These are phyloP conservation scores for Drosophila ustulata DNA, from an alignment of 2,888 invertebrate species.

Conservation along the genomic window DNA sequence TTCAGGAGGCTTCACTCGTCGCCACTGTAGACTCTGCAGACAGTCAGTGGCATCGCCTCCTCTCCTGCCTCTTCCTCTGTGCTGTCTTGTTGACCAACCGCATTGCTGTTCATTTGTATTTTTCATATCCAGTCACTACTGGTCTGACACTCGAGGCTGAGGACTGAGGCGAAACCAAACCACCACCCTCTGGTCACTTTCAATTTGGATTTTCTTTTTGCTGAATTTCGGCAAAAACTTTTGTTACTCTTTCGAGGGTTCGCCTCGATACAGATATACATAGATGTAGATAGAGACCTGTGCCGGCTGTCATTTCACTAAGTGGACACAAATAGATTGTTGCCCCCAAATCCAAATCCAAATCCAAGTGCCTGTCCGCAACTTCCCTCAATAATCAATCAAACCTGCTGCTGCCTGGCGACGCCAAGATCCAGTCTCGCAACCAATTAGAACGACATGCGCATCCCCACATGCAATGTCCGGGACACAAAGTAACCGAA, in stretches of 20 bases:
- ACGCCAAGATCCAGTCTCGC: constrained; percentile 13
- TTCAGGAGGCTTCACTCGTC: constrained; percentile 48
- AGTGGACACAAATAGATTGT: constrained; percentile 84
- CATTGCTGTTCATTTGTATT: constrained; percentile 76
- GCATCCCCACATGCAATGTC: constrained; percentile 17
- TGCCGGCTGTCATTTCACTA: constrained; percentile 75
- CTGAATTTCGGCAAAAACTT: constrained; percentile 62
- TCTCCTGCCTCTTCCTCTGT: background rate
- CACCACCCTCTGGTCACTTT: constrained; percentile 67
- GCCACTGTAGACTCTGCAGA: background rate
- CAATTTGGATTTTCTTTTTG: constrained; percentile 75
- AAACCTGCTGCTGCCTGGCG: constrained; percentile 65
- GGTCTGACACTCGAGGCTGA: constrained; percentile 39
- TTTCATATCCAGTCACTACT: constrained; percentile 61
- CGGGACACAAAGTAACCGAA: constrained; percentile 23
- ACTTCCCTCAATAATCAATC: constrained; percentile 85
- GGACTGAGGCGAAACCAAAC: background rate
- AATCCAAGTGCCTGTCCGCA: constrained; percentile 84
- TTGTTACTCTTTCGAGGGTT: constrained; percentile 21
- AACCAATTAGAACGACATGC: constrained; percentile 21
- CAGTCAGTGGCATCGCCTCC: background rate
- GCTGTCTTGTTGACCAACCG: constrained; percentile 79
- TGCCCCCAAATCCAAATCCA: constrained; percentile 32
- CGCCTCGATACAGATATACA: background rate
- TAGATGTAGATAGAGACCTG: constrained; percentile 12